These are phyloP conservation scores for Ischnura elegans DNA, from an alignment of 2,888 invertebrate species.

Conservation along the genomic window DNA sequence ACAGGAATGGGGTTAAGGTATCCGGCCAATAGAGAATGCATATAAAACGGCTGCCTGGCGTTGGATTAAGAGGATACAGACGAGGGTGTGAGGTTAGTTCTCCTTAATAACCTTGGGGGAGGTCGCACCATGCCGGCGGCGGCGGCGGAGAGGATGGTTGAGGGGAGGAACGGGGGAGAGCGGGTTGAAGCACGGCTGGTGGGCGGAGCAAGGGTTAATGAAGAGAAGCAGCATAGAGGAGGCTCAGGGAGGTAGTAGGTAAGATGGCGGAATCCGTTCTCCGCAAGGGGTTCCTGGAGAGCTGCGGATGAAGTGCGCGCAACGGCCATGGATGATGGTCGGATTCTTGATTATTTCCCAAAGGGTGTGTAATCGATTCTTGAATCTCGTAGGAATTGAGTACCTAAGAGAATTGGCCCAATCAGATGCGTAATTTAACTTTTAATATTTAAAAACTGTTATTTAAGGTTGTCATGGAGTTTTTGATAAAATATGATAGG, in stretches of 20 bases:
- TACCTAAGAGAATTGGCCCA: no score
- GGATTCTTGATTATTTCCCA: no score
- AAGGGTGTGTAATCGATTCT: no score
- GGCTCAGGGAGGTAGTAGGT: neutral
- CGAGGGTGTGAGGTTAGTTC: neutral
- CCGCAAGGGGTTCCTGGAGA: neutral
- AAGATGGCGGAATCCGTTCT: neutral
- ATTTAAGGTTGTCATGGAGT: no score
- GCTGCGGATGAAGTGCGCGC: neutral
- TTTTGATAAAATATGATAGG: no score
- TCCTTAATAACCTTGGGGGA: neutral
- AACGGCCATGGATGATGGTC: neutral
- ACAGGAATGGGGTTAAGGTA: neutral
- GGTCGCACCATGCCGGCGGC: neutral
- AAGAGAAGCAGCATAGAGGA: neutral
- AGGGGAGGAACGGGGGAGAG: neutral
- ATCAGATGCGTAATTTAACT: no score
- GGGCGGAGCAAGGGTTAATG: neutral
- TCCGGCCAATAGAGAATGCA: neutral
- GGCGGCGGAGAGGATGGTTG: neutral
- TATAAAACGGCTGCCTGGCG: neutral
- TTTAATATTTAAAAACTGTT: no score
- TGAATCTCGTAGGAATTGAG: no score
- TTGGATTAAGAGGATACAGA: conserved; percentile 12
- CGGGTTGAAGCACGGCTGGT: neutral